Conservation (phyloP, 2,113 vertebrate species). For the Rhabdornis inornatus region DNA sequence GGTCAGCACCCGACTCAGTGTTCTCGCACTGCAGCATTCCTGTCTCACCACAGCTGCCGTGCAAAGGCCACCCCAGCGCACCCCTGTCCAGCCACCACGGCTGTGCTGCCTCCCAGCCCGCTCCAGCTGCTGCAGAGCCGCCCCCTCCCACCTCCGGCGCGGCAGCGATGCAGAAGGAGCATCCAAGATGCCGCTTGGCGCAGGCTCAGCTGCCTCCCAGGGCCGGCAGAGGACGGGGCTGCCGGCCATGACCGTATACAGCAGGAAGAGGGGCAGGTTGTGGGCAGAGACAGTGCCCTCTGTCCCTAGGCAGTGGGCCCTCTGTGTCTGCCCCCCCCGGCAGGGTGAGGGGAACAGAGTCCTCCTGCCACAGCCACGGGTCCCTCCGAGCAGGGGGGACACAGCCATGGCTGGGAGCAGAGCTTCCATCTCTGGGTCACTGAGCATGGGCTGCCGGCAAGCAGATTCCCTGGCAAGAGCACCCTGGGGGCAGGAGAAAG, state of each 20-base stretch:
- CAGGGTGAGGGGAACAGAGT: background rate
- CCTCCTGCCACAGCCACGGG: background rate
- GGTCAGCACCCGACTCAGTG: accelerated
- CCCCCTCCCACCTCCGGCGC: background rate
- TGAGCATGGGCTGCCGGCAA: background rate
- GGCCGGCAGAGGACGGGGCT: background rate
- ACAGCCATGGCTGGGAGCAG: accelerated
- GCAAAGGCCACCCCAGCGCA: background rate
- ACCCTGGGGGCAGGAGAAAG: no score
- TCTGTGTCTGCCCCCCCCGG: background rate
- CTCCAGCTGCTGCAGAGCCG: background rate
- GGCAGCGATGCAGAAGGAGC: background rate
- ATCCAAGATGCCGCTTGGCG: background rate
- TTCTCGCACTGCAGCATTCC: background rate
- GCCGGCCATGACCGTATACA: background rate
- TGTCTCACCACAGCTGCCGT: background rate
- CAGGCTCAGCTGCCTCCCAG: background rate
- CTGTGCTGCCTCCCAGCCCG: accelerated
- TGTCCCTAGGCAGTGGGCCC: accelerated
- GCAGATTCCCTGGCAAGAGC: background rate
- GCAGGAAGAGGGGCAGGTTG: accelerated
- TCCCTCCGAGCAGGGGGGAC: background rate
- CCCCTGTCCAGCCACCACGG: accelerated
- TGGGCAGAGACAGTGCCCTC: background rate
- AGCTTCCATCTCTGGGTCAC: background rate